Evolutionary conservation across 2,797 vertebrate species (phyloP).

Genomic region (Macropus fuliginosus): DNA sequence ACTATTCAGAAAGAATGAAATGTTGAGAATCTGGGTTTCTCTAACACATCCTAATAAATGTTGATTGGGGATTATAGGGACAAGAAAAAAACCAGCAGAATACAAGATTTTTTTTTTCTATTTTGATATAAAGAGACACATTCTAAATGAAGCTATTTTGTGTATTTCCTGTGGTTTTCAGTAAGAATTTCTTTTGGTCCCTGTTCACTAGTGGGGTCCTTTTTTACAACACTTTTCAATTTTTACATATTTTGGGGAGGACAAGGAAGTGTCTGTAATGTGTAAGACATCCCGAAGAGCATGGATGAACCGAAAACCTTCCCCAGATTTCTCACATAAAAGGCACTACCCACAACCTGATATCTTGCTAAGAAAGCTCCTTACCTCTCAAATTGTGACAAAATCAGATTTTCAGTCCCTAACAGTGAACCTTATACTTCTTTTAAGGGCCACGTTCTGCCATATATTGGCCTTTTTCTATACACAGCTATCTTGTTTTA

Average conservation of each 20-base stretch:
- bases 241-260: background rate
- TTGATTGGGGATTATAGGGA: background rate
- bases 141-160: background rate
- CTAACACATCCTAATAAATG: background rate
- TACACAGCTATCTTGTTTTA: background rate
- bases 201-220: background rate
- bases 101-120: background rate
- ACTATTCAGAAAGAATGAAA: background rate
- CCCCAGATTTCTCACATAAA: background rate
- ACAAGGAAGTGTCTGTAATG: background rate
- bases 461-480: background rate
- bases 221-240: background rate
- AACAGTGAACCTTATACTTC: background rate
- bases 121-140: too few species aligned
- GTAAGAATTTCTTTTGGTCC: background rate
- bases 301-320: background rate
- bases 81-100: background rate
- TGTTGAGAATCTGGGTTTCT: background rate
- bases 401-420: background rate
- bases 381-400: background rate
- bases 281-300: background rate
- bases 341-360: background rate
- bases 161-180: conserved; percentile 1
- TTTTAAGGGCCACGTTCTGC: background rate
- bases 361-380: background rate